These are phyloP conservation scores for Philantomba maxwellii DNA, from an alignment of 2,113 vertebrate species.

Conservation along the genomic window DNA sequence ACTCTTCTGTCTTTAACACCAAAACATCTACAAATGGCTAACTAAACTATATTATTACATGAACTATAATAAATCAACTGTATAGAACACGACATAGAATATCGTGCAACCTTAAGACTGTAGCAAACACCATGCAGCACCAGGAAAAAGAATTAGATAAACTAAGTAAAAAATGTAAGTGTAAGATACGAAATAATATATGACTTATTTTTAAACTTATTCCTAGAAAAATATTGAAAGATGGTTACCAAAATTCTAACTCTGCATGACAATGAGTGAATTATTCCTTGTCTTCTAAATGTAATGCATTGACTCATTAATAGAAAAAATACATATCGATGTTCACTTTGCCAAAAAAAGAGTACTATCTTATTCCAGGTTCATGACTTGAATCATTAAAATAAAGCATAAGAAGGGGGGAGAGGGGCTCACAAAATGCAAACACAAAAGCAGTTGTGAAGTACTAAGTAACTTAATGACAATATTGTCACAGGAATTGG, in stretches of 20 bases:
- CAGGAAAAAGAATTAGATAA: neutral
- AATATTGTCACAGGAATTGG: neutral
- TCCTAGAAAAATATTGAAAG: neutral
- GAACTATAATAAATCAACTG: neutral
- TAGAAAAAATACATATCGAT: neutral
- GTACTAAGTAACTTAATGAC: neutral
- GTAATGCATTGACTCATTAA: neutral
- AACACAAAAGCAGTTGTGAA: neutral
- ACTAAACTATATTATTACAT: neutral
- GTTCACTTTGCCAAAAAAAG: neutral
- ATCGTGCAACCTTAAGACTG: neutral
- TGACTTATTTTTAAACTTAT: neutral
- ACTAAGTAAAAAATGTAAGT: neutral
- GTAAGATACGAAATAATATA: neutral
- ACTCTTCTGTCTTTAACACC: neutral
- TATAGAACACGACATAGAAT: neutral
- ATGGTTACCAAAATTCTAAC: neutral
- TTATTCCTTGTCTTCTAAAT: neutral
- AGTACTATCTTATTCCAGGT: neutral
- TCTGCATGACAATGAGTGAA: neutral
- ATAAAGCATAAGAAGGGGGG: neutral
- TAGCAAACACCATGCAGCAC: neutral
- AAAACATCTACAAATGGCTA: neutral
- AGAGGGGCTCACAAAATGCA: neutral
- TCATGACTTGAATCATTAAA: neutral